Percentiles rank a stretch among this genome's conserved stretches.
phyloP scores from a whole-genome alignment of 2,888 invertebrate genomes.

The Seladonia tumulorum region DNA sequence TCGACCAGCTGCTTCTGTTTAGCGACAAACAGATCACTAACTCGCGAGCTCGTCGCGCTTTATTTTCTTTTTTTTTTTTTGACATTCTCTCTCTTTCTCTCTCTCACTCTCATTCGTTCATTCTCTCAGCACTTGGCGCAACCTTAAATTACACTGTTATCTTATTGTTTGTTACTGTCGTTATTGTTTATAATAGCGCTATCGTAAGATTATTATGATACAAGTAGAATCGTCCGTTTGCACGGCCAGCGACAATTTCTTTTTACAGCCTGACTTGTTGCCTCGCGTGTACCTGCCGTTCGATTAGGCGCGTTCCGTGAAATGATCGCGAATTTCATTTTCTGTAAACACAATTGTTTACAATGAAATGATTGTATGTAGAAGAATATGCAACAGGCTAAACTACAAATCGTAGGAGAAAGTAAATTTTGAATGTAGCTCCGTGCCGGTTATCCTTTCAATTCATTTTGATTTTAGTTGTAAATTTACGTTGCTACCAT shows the following conservation, averaged over 20 bases:
- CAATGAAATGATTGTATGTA: background rate
- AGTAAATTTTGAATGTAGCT: background rate
- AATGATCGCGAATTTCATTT: background rate
- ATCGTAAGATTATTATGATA: slow-evolving; percentile 75
- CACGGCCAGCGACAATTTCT: slow-evolving; percentile 55
- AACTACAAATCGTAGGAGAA: background rate
- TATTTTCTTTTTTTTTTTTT: slow-evolving; percentile 8
- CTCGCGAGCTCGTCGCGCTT: slow-evolving; percentile 38
- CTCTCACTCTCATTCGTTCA: background rate
- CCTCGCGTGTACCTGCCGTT: slow-evolving; percentile 7
- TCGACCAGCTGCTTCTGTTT: slow-evolving; percentile 36
- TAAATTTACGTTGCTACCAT: background rate
- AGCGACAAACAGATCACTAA: slow-evolving; percentile 41
- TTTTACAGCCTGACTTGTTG: slow-evolving; percentile 60
- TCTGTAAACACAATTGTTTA: background rate
- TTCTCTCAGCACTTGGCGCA: slow-evolving; percentile 26
- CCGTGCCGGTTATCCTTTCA: background rate
- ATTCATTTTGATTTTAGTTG: background rate
- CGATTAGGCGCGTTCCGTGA: slow-evolving; percentile 32
- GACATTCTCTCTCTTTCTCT: slow-evolving; percentile 26
- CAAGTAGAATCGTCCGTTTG: slow-evolving; percentile 74
- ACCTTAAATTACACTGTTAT: slow-evolving; percentile 65
- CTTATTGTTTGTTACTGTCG: slow-evolving; percentile 73
- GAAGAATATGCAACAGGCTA: background rate
- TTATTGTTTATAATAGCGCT: slow-evolving; percentile 72